phyloP scores from a whole-genome alignment of 2,888 invertebrate genomes.

The Kryphioiulus occultus region DNA sequence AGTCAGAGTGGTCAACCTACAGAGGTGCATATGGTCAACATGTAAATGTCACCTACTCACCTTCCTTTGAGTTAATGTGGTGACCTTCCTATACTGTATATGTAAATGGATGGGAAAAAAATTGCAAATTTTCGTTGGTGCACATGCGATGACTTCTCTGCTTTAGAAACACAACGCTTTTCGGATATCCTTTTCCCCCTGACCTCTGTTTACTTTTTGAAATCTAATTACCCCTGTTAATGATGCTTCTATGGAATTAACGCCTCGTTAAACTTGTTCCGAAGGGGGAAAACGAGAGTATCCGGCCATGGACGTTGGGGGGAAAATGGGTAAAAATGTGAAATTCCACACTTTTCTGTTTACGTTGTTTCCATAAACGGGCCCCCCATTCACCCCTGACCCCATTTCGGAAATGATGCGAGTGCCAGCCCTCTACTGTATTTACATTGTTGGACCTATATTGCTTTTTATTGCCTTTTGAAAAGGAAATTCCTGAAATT shows the following conservation, averaged over 20 bases:
- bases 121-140: too few relatives aligned
- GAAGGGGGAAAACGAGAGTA: not conserved
- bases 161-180: not conserved
- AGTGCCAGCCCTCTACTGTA: not conserved
- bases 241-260: not conserved
- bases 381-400: not conserved
- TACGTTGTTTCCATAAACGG: not conserved
- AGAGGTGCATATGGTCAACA: too few relatives aligned
- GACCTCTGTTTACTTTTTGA: not conserved
- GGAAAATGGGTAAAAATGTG: not conserved
- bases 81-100: too few relatives aligned
- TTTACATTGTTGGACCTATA: not conserved
- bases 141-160: too few relatives aligned
- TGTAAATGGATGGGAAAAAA: too few relatives aligned
- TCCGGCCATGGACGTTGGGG: not conserved
- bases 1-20: too few relatives aligned
- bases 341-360: not conserved
- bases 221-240: slow-evolving; percentile 28
- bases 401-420: not conserved
- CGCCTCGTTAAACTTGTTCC: not conserved
- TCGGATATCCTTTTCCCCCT: slow-evolving; percentile 21
- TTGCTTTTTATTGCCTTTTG: slow-evolving; percentile 21
- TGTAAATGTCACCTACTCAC: too few relatives aligned
- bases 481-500: not conserved
- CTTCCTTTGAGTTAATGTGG: too few relatives aligned